Evolutionary conservation across 92 coral and sea anemone species (phyloP).

Genomic region (Blastomussa wellsi): DNA sequence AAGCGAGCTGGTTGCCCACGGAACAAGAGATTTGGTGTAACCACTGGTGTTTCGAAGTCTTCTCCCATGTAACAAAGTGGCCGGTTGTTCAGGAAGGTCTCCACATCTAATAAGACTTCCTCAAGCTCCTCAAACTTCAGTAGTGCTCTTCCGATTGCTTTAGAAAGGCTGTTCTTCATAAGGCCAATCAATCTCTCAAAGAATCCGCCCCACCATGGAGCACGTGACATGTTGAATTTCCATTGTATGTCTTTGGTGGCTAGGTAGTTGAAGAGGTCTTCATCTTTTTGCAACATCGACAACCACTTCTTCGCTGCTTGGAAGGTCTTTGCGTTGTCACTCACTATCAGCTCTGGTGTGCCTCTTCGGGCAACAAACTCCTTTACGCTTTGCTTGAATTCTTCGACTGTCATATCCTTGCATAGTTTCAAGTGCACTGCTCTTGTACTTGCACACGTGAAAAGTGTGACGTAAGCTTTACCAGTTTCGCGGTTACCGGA

Average conservation of each 20-base stretch:
- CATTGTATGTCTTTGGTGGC: conserved; percentile 48
- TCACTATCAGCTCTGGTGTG: conserved; percentile 41
- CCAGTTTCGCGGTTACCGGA: conserved; percentile 8
- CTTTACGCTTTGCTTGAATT: conserved; percentile 43
- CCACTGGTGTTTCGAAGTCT: conserved; percentile 46
- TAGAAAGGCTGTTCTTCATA: conserved; percentile 64
- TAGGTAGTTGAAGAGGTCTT: conserved; percentile 50
- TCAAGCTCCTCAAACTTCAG: conserved; percentile 51
- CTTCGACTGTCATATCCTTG: conserved; percentile 32
- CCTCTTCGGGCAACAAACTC: conserved; percentile 61
- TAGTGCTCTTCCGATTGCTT: conserved; percentile 60
- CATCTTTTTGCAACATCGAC: conserved; percentile 27
- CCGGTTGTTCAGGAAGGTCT: conserved; percentile 63
- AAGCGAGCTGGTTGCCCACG: conserved; percentile 59
- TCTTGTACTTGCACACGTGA: conserved; percentile 64
- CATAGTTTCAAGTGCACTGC: conserved; percentile 64
- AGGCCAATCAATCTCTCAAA: conserved; percentile 64
- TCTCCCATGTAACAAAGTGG: conserved; percentile 69
- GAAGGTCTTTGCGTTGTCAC: conserved; percentile 63
- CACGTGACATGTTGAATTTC: conserved; percentile 63
- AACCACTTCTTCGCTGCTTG: conserved; percentile 50
- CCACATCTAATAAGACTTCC: conserved; percentile 61
- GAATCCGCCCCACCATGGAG: conserved; percentile 81
- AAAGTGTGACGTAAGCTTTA: conserved; percentile 55
- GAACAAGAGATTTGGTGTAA: conserved; percentile 66